A percentile compares a stretch with the other conserved stretches of the same genome.
Conservation (phyloP, 2,797 vertebrate species). For the Crocidura indochinensis region DNA sequence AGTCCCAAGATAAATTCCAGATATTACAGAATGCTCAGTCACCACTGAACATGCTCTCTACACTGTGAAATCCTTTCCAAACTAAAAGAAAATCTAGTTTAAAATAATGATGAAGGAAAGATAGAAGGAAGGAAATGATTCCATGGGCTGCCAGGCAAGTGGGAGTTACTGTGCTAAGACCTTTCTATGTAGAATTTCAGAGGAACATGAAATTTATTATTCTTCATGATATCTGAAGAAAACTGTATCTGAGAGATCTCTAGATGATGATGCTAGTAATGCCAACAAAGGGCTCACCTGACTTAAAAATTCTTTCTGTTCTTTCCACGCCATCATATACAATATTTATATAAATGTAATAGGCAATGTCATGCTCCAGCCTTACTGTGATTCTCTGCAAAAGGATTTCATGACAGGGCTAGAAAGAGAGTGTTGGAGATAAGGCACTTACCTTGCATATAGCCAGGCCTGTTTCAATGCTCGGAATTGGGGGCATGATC, state of each 20-base stretch:
- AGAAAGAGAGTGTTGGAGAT: no score
- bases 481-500: no score
- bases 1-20: no score
- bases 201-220: conserved; percentile 25
- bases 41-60: no score
- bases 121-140: background rate
- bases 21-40: no score
- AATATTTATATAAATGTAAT: conserved; percentile 51
- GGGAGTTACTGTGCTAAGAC: background rate
- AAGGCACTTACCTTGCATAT: no score
- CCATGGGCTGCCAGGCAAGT: background rate
- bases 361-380: conserved; percentile 3
- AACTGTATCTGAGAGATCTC: conserved; percentile 55
- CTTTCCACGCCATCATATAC: background rate
- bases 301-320: background rate
- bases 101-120: background rate
- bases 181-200: background rate
- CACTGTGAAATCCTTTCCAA: no score
- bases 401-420: conserved; percentile 23
- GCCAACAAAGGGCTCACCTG: background rate
- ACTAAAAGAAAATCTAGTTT: background rate
- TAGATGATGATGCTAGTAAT: background rate
- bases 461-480: no score
- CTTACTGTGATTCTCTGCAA: conserved; percentile 4
- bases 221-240: background rate